Evolutionary conservation across 2,888 invertebrate genomes (phyloP), one percentile per base, ranked within the genome.

Genomic region (Carcina quercana): DNA sequence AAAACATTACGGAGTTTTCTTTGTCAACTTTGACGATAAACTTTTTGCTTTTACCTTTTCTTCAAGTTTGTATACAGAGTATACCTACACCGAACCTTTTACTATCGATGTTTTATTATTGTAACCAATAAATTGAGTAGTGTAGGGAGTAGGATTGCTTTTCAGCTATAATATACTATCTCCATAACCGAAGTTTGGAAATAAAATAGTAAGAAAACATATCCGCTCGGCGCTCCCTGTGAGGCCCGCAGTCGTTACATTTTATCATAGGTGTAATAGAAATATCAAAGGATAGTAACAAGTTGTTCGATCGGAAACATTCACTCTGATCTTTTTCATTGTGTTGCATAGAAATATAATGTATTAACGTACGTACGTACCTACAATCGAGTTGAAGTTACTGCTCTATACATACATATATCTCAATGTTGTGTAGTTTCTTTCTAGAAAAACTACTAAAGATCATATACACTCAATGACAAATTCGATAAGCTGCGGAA

Each of bases 221-320:
- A 35, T 33, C 48, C 43, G 45, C 55, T 59, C 62, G n/a, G n/a
- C n/a, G n/a, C n/a, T n/a, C 63, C 56, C 61, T 59, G 59, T 43
- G 33, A 47, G 48, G 43, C 45, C 52, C 52, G 57, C 55, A 44
- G 56, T 68, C 69, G 59, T 74, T 65, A 79, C 74, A 80, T 79
- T 76, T 70, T 66, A 79, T 83, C 82, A 80, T 79, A 82, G 75
- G 80, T 80, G 78, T 73, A 80, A 74, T 76, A 63, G 64, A 69
- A 71, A 74, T 70, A 69, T 64, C 63, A 59, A 56, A 50, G 42
- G 67, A 66, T 59, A 69, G 67, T 80, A 80, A 82, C 79, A 73
- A 80, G 74, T 31, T 38, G 24, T 72, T 53, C 47, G 49, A 46
- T 53, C 44, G 54, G 54, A 35, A 51, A 59, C 56, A 51, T 69